Evolutionary conservation across 2,888 invertebrate species (phyloP), one percentile per base, ranked within the genome.

Genomic region (Thelaira solivaga): DNA sequence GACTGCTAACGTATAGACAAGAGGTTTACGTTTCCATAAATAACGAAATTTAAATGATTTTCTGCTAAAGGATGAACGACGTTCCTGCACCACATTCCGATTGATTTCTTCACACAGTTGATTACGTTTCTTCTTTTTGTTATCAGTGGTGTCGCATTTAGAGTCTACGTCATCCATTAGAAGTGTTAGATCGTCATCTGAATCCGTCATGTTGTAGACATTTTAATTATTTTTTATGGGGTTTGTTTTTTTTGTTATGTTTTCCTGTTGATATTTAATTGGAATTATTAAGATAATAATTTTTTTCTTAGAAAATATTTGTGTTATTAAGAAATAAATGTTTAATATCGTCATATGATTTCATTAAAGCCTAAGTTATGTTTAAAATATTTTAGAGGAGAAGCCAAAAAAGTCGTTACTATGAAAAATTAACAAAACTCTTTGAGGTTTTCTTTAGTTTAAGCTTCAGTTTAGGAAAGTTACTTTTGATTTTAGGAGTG

Each of bases 21-120:
- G 26, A 10, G 84, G 77, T 47, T 85, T 86, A 1, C 86, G 82
- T 1, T 85, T 83, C 26, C 84, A 62, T 26, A 83, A 26, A 18
- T 71, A 75, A 16, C 74, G 74, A 1, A 65, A 47, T 36, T 68
- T 76, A 26, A 73, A 62, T 2, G 76, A 59, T 51, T 76, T 72
- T 1, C 80, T 62, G 10, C 16, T 72, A 22, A 72, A 68, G 7
- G 68, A 53, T 34, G 22, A 39, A 34, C 68, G 64, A 18, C 80
- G 73, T 11, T 73, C 64, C 10, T 55, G 59, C 39, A 64, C 61
- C 18, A 79, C 76, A 72, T 73, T 76, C 11, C 73, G 64, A 69
- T 76, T 80, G 18, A 69, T 69, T 20, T 80, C 76, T 18, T 68
- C 67, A 5, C 57, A 59, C 4, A 64, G 11, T 64, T 75, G 74